Evolutionary conservation across 2,113 vertebrate species (phyloP).

Genomic region (Pungitius pungitius): DNA sequence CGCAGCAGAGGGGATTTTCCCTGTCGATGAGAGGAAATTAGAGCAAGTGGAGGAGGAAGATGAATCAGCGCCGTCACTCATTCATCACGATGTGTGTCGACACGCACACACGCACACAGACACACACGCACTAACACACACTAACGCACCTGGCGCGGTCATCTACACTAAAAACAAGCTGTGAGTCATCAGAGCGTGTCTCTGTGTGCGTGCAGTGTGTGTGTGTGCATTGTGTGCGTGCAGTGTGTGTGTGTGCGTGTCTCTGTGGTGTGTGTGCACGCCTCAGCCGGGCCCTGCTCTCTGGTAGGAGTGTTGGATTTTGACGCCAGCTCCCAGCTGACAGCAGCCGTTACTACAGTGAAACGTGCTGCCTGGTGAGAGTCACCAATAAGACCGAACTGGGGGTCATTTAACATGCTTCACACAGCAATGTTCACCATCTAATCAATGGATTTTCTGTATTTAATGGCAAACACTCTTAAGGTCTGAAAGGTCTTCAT

Average conservation of each 20-base stretch:
- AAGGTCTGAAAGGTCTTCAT: not conserved
- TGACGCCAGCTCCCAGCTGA: slow-evolving; percentile 37
- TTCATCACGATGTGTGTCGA: slow-evolving; percentile 38
- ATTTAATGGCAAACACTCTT: not conserved
- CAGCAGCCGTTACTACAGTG: slow-evolving; percentile 16
- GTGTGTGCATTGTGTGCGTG: slow-evolving; percentile 5
- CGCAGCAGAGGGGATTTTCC: slow-evolving; percentile 39
- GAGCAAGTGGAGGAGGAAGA: slow-evolving; percentile 42
- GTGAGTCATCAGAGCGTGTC: slow-evolving; percentile 44
- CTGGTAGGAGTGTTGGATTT: slow-evolving; percentile 29
- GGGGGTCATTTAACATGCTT: not conserved
- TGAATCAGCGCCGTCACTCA: slow-evolving; percentile 48
- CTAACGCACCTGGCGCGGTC: slow-evolving; percentile 46
- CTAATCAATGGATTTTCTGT: too few relatives aligned
- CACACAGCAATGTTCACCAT: not conserved
- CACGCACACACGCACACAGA: slow-evolving; percentile 30
- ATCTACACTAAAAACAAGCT: slow-evolving; percentile 23
- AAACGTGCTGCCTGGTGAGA: not conserved
- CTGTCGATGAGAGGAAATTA: slow-evolving; percentile 34
- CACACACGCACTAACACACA: slow-evolving; percentile 14
- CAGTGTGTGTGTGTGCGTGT: slow-evolving; percentile 7
- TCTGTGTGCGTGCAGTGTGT: not conserved
- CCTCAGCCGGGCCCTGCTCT: slow-evolving; percentile 16
- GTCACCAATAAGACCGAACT: too few relatives aligned
- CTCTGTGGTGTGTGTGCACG: slow-evolving; percentile 22